Percentiles rank a stretch among this genome's conserved stretches.
Evolutionary conservation across 2,888 invertebrate species (phyloP).

Genomic region (Itoplectis maculator): DNA sequence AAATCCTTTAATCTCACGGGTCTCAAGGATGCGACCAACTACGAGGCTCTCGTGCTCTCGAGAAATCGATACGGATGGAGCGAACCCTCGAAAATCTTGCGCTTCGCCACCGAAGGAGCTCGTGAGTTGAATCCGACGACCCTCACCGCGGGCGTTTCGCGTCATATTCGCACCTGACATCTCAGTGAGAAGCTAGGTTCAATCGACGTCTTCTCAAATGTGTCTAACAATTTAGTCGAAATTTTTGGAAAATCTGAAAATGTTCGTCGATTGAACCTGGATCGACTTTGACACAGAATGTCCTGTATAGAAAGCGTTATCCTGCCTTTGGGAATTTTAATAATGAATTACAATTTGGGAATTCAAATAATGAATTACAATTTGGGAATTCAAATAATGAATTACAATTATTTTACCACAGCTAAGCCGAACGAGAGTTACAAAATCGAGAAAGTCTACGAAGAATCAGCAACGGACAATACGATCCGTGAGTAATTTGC

Average conservation of each 20-base stretch:
- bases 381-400: background rate
- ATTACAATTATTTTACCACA: conserved; percentile 24
- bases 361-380: background rate
- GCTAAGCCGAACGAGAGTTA: conserved; percentile 64
- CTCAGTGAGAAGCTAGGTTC: too few species aligned
- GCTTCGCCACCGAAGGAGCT: conserved; percentile 92
- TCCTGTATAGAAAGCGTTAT: background rate
- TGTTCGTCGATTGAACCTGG: too few species aligned
- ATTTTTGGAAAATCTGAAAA: too few species aligned
- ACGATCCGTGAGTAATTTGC: conserved; percentile 50
- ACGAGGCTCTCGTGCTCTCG: conserved; percentile 92
- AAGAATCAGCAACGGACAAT: conserved; percentile 69
- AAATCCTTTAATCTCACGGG: conserved; percentile 91
- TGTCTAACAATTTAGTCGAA: too few species aligned
- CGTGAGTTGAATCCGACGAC: conserved; percentile 85
- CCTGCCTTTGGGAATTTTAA: background rate
- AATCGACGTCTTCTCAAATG: too few species aligned
- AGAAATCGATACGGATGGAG: conserved; percentile 95
- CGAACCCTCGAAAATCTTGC: conserved; percentile 90
- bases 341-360: background rate
- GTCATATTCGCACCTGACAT: too few species aligned
- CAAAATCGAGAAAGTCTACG: conserved; percentile 60
- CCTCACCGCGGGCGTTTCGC: too few species aligned
- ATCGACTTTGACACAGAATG: too few species aligned
- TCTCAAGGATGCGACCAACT: conserved; percentile 90